Base-by-base conservation (phyloP, 2,888 invertebrate genomes). In the Chymomyza amoena region DNA sequence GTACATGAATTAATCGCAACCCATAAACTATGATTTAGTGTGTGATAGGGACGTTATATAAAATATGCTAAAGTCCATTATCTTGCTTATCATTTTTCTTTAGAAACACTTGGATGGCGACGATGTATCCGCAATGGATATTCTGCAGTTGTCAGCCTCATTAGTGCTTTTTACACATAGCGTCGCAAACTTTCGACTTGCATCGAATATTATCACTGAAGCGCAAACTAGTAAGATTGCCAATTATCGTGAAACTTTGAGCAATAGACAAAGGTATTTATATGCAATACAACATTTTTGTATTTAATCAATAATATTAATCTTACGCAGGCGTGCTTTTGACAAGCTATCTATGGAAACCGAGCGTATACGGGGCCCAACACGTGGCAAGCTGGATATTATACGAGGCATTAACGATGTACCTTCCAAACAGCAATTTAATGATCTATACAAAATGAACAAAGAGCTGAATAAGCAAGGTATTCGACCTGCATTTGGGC, bases 91-190 rank as follows among this genome's bases (percentile, higher is more conserved):
- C 3, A 18, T 2, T 4, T 15, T 50, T 16, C 45, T 68, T 2
- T 57, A 91, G 90, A 91, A 89, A 87, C 66, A 60, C 13, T 50
- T 75, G 0, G 87, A 91, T 72, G 89, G 82, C 18, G 91, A 91
- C 25, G 63, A 81, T 28, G 77, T 91, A n/a, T 71, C 81, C 9
- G 1, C 73, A 13, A 64, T 91, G 65, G 90, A 91, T 36, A 10
- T 75, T 0, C 25, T 87, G 2, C 91, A 91, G 73, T 64, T 91
- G 5, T 89, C 90, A 4, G 85, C 89, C 10, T 91, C 91, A 1
- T 70, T 91, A 56, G 85, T 89, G 13, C 63, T 91, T 4, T 89
- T 91, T 67, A 91, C 91, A 0, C 89, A 91, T 76, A 91, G 91
- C 18, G 80, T 88, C 1, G 84, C 74, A 68, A 91, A 91, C 68